These are phyloP conservation scores for Tinea trinotella DNA, from an alignment of 2,888 invertebrate species.

Conservation along the genomic window DNA sequence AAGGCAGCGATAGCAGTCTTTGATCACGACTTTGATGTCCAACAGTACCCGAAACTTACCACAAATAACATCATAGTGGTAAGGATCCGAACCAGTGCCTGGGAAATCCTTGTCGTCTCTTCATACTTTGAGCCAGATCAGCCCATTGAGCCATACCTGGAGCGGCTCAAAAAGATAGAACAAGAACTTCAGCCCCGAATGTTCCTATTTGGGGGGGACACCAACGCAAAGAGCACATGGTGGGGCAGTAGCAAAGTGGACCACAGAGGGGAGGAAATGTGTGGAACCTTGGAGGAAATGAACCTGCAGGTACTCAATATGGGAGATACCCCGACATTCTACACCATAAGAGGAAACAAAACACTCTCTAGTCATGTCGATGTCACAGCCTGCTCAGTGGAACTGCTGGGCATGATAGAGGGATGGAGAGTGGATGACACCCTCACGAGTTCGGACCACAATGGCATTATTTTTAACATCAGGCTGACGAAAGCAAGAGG, in stretches of 20 bases:
- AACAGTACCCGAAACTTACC: constrained; percentile 25
- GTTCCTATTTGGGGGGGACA: constrained; percentile 19
- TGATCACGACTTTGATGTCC: no score
- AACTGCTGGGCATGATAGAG: neutral
- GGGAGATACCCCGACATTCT: constrained; percentile 23
- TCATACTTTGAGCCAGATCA: constrained; percentile 25
- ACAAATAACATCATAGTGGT: constrained; percentile 25
- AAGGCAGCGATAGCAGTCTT: no score
- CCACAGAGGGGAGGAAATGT: constrained; percentile 22
- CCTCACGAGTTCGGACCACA: constrained; percentile 23
- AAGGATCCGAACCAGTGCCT: constrained; percentile 16
- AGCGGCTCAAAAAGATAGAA: neutral
- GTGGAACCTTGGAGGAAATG: neutral
- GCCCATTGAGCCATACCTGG: constrained; percentile 21
- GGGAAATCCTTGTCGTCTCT: constrained; percentile 24
- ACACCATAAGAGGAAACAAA: neutral
- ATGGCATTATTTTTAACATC: no score
- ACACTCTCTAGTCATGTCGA: neutral
- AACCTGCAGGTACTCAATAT: constrained; percentile 24
- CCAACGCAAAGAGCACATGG: constrained; percentile 22
- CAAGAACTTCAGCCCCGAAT: neutral
- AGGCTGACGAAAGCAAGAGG: constrained; percentile 19
- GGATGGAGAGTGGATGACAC: no score
- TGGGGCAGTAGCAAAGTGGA: constrained; percentile 19
- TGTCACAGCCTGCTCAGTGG: neutral